These are phyloP conservation scores for Malurus elegans DNA, from an alignment of 2,113 vertebrate genomes.

Conservation along the genomic window DNA sequence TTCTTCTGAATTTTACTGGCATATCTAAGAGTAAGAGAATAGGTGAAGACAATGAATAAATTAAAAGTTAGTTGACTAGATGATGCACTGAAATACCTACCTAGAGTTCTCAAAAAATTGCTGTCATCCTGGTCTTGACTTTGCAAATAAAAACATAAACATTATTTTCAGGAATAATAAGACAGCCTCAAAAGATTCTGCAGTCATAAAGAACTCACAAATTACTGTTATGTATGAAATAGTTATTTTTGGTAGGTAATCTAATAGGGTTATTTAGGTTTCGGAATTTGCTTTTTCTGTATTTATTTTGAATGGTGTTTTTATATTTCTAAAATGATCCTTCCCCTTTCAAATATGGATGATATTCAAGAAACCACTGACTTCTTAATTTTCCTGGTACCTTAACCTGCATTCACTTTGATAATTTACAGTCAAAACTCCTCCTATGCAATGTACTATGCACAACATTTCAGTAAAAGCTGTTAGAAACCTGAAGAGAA, in stretches of 20 bases:
- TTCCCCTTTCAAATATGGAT: neutral
- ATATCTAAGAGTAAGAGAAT: neutral
- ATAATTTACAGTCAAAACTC: neutral
- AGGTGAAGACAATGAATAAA: neutral
- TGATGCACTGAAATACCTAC: neutral
- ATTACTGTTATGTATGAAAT: neutral
- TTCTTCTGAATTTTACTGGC: neutral
- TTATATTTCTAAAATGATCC: neutral
- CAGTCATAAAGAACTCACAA: neutral
- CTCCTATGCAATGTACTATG: neutral
- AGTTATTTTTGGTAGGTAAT: neutral
- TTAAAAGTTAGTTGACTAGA: neutral
- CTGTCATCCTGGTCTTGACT: neutral
- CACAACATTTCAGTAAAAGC: neutral
- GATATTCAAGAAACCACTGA: neutral
- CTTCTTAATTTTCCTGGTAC: neutral
- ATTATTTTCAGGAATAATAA: neutral
- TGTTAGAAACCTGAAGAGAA: neutral
- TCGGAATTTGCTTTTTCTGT: neutral
- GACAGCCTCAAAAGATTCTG: neutral
- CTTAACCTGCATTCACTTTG: neutral
- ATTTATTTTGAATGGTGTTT: neutral
- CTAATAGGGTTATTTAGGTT: neutral
- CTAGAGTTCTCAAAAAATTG: neutral
- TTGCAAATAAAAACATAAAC: neutral